Percentiles rank a stretch among this genome's conserved stretches.
Evolutionary conservation across 2,113 vertebrate genomes (phyloP).

Genomic region (Scophthalmus maximus): DNA sequence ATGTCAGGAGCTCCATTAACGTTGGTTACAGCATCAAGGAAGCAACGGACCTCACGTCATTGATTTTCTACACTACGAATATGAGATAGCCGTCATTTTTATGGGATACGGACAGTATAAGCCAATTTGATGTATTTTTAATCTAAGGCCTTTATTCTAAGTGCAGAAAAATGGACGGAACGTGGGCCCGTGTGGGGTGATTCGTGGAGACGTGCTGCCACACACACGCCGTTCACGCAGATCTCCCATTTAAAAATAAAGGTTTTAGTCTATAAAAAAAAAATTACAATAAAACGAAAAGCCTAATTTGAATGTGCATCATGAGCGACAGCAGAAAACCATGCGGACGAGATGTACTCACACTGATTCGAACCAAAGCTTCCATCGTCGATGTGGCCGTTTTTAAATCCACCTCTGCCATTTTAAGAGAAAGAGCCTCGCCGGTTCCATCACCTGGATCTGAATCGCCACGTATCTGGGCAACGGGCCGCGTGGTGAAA

Average conservation of each 20-base stretch:
- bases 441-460: slow-evolving; percentile 64
- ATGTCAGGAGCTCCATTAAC: slow-evolving; percentile 7
- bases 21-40: background rate
- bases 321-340: background rate
- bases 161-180: background rate
- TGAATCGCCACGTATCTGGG: slow-evolving; percentile 8
- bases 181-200: background rate
- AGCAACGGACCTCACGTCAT: background rate
- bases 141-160: background rate
- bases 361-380: slow-evolving; percentile 74
- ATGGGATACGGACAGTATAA: background rate
- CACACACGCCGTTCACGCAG: background rate
- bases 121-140: background rate
- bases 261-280: background rate
- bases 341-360: slow-evolving; percentile 58
- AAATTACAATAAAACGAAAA: background rate
- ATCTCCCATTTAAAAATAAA: background rate
- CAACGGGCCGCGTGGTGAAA: slow-evolving; percentile 21
- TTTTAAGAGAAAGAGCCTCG: slow-evolving; percentile 55
- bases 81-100: background rate
- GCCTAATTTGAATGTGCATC: background rate
- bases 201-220: slow-evolving; percentile 6
- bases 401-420: slow-evolving; percentile 76
- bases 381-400: slow-evolving; percentile 74
- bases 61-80: background rate